A percentile compares a stretch with the other conserved stretches of the same genome.
phyloP scores from a whole-genome alignment of 2,888 invertebrate genomes.

The Melinopterus prodromus region DNA sequence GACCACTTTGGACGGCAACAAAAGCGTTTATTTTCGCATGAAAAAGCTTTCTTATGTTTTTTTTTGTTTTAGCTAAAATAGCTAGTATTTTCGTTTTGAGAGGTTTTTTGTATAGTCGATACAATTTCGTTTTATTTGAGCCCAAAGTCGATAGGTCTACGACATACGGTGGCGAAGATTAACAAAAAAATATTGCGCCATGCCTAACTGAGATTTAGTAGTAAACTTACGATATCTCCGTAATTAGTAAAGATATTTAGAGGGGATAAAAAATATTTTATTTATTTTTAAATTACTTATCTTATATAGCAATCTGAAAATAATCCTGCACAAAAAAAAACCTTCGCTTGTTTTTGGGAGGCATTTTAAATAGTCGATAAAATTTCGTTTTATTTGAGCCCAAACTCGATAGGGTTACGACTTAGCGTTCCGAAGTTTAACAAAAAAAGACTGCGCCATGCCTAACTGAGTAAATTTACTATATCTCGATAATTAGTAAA shows the following conservation, averaged over 20 bases:
- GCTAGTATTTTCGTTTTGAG: too few relatives aligned
- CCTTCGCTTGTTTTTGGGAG: neutral
- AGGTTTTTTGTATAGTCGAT: neutral
- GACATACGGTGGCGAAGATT: neutral
- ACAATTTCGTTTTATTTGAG: neutral
- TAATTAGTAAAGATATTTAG: conserved; percentile 13
- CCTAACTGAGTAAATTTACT: neutral
- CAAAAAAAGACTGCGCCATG: neutral
- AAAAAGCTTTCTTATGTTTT: neutral
- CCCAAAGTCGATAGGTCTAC: neutral
- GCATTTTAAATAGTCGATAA: neutral
- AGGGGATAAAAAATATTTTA: neutral
- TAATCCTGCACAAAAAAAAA: too few relatives aligned
- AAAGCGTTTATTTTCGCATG: neutral
- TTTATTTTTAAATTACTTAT: neutral
- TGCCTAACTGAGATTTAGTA: neutral
- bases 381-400: neutral
- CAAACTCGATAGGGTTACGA: neutral
- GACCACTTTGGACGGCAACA: neutral
- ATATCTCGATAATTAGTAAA: conserved; percentile 8
- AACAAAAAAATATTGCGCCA: neutral
- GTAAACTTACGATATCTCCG: neutral
- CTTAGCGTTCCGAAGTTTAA: neutral
- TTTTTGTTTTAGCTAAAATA: too few relatives aligned
- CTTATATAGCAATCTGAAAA: too few relatives aligned